phyloP scores from a whole-genome alignment of 2,797 vertebrate genomes.

The Chrosomus eos region DNA sequence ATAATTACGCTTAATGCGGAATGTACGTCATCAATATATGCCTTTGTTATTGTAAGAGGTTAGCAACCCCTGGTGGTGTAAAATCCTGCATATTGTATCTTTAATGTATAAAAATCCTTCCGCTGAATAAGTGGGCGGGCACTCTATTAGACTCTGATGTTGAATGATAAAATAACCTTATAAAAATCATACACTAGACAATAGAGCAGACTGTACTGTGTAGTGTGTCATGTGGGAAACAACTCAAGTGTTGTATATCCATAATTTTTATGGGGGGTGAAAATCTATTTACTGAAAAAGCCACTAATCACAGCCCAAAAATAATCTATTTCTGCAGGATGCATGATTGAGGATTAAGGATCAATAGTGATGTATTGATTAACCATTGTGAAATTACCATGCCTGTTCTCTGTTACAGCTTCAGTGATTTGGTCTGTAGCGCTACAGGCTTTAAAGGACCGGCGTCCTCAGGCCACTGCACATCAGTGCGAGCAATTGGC shows the following conservation, averaged over 20 bases:
- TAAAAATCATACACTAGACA: not conserved
- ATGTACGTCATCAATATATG: too few species aligned
- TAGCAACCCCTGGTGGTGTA: too few species aligned
- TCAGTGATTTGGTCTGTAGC: constrained; percentile 36
- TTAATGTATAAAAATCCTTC: not conserved
- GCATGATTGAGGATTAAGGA: constrained; percentile 29
- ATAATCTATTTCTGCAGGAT: constrained; percentile 31
- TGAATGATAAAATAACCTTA: not conserved
- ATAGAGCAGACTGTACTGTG: not conserved
- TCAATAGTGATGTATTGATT: constrained; percentile 51
- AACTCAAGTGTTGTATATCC: not conserved
- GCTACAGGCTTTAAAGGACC: constrained; percentile 52
- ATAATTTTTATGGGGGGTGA: too few species aligned
- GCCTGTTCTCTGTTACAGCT: constrained; percentile 14
- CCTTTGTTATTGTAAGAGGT: too few species aligned
- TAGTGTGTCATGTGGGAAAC: not conserved
- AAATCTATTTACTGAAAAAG: not conserved
- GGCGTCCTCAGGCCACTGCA: constrained; percentile 72
- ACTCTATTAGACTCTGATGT: not conserved
- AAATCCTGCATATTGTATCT: too few species aligned
- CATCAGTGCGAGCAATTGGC: constrained; percentile 80
- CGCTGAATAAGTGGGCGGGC: not conserved
- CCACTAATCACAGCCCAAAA: constrained; percentile 22
- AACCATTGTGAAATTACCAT: constrained; percentile 20
- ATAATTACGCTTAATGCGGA: too few species aligned